A percentile compares a stretch with the other conserved stretches of the same genome.
phyloP scores from a whole-genome alignment of 2,113 vertebrate genomes.

The Megalops atlanticus region DNA sequence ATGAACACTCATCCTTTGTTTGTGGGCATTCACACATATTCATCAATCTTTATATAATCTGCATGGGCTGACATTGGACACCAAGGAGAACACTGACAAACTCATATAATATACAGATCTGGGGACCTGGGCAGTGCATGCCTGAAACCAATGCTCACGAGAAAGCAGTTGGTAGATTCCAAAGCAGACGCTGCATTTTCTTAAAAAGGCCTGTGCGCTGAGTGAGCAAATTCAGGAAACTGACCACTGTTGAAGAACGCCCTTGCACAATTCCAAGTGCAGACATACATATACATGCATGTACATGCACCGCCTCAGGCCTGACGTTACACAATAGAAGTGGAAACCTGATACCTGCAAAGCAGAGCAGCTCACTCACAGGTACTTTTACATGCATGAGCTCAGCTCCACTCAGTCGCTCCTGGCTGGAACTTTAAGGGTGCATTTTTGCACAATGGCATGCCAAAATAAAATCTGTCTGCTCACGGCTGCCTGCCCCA shows the following conservation, averaged over 20 bases:
- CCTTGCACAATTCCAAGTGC: neutral
- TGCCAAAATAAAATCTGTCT: no score
- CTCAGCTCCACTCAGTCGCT: neutral
- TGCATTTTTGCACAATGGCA: neutral
- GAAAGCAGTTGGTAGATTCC: neutral
- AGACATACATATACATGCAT: neutral
- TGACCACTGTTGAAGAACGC: neutral
- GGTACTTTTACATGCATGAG: neutral
- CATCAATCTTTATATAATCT: neutral
- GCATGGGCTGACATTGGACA: neutral
- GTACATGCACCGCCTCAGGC: neutral
- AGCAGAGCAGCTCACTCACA: constrained; percentile 10
- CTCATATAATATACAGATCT: neutral
- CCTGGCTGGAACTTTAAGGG: neutral
- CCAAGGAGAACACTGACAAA: neutral
- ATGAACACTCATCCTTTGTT: no score
- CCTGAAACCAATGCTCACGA: neutral
- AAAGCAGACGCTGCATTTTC: neutral
- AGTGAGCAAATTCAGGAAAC: neutral
- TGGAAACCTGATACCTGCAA: neutral
- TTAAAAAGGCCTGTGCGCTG: neutral
- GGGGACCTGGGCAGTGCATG: neutral
- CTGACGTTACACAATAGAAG: neutral
- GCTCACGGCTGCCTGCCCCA: no score
- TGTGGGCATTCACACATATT: neutral